Evolutionary conservation across 2,113 vertebrate species (phyloP).

Genomic region (Chauna torquata): DNA sequence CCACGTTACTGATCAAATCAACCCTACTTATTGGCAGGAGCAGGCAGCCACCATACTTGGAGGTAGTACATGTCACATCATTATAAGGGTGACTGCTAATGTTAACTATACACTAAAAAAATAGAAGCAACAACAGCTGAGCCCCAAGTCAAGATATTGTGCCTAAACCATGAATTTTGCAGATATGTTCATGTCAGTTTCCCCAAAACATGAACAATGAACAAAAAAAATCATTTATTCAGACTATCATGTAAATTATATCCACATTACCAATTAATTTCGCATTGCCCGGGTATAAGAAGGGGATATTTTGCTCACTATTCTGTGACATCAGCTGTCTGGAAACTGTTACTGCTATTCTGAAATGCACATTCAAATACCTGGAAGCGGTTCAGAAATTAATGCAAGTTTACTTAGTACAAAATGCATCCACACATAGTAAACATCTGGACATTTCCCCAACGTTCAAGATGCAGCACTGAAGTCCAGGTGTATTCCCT

Average conservation of each 20-base stretch:
- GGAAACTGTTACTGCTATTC: not conserved
- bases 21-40: constrained; percentile 48
- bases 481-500: not conserved
- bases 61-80: constrained; percentile 70
- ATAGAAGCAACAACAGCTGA: constrained; percentile 78
- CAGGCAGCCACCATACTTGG: constrained; percentile 52
- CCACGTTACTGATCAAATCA: constrained; percentile 70
- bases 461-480: not conserved
- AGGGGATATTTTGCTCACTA: not conserved
- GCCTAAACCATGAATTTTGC: not conserved
- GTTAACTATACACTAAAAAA: constrained; percentile 81
- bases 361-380: not conserved
- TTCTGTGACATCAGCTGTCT: not conserved
- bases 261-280: not conserved
- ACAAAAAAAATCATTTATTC: not conserved
- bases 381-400: not conserved
- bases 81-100: constrained; percentile 84
- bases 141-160: constrained; percentile 46
- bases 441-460: not conserved
- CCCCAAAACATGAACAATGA: not conserved
- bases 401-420: not conserved
- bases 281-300: not conserved
- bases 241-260: not conserved
- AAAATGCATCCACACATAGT: not conserved
- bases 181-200: not conserved